Percentiles rank a stretch among this genome's conserved stretches.
Evolutionary conservation across 2,113 vertebrate species (phyloP).

Genomic region (Acrocephalus arundinaceus): DNA sequence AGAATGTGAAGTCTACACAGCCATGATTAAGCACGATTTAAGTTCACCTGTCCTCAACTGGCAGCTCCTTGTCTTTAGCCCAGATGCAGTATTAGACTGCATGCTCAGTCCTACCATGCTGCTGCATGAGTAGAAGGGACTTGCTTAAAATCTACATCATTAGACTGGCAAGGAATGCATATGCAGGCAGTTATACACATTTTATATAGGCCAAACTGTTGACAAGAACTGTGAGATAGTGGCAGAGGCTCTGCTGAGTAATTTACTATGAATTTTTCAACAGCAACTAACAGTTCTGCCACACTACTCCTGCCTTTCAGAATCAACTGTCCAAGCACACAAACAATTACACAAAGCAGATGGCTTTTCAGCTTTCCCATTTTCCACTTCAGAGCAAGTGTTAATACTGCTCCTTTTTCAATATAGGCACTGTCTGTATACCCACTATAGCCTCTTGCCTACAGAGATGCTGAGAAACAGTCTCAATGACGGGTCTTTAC

Average conservation of each 20-base stretch:
- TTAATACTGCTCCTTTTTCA: neutral
- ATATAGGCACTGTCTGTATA: neutral
- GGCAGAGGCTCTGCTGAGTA: neutral
- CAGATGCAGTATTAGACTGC: fast-evolving
- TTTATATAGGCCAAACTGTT: neutral
- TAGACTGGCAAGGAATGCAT: neutral
- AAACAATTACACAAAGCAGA: neutral
- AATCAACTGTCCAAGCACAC: neutral
- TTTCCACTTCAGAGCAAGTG: neutral
- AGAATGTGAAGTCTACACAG: neutral
- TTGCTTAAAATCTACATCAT: neutral
- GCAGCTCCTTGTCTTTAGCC: neutral
- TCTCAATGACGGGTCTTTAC: neutral
- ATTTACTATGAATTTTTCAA: neutral
- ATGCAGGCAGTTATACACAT: neutral
- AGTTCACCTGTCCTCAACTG: neutral
- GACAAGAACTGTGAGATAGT: neutral
- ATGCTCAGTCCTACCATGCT: neutral
- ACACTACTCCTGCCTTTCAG: neutral
- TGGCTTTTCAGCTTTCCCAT: neutral
- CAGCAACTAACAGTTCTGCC: neutral
- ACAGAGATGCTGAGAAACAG: neutral
- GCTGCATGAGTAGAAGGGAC: neutral
- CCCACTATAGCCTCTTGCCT: neutral
- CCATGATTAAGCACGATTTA: neutral